Base-by-base conservation (phyloP, 2,888 invertebrate species). In the Exephanes ischioxanthus region DNA sequence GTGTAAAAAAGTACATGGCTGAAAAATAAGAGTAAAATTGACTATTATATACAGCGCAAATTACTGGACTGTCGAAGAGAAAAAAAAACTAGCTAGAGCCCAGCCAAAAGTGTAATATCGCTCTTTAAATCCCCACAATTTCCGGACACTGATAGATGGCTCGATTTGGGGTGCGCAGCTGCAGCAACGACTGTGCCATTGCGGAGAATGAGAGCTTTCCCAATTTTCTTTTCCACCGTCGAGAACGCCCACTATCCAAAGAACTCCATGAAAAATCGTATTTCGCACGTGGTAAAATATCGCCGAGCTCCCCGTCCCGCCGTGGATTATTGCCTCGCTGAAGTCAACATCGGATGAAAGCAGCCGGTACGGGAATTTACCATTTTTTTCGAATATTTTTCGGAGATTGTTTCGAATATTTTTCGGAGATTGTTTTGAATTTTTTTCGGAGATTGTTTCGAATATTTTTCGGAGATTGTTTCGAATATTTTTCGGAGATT, bases 241-340 rank as follows among this genome's bases (percentile, higher is more conserved):
- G 58, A 22, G 19, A 58, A 58, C 58, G 58, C 58, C 58, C 22
- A 2, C 58, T 14, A 58, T 14, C 58, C 11, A 22, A 26, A 58
- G 58, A 11, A 11, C 58, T 22, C 58, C 4, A 26, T 58, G 58
- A 58, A 58, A 58, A 58, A 58, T 58, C 26, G 58, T 58, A 26
- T 58, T 14, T 26, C 22, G 11, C 58, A 58, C 58, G 58, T 22
- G 22, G 14, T 26, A 58, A 58, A 11, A 58, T 22, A 14, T 26
- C 4, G 4, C 22, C 58, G 58, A 5, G 66, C 14, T 73, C 41
- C 55, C 41, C 19, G 7, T 3, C 45, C n/a, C 45, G 55, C 33
- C 72, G 19, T 19, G 30, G 41, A 14, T 14, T 83, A 37, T 77
- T 82, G 19, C 22, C 16, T 33, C 33, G 11, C 22, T 68, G 22